phyloP scores from a whole-genome alignment of 2,797 vertebrate genomes.

The Kryptopterus vitreolus region DNA sequence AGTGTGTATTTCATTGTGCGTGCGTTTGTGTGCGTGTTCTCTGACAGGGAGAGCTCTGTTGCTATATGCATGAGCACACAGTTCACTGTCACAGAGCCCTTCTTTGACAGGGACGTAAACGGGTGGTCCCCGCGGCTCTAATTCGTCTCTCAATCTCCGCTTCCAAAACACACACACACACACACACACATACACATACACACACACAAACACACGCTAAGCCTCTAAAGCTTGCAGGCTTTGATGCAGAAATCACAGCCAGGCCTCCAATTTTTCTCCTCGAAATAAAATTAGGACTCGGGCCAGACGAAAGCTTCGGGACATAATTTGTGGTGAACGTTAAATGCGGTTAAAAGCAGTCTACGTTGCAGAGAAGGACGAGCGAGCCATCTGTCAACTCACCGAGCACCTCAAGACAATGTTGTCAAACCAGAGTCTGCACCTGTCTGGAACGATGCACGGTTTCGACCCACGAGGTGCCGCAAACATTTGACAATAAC shows the following conservation, averaged over 20 bases:
- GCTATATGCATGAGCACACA: constrained; percentile 37
- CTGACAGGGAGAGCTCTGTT: constrained; percentile 31
- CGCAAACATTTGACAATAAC: too few species aligned
- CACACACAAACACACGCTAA: constrained; percentile 29
- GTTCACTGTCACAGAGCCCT: constrained; percentile 38
- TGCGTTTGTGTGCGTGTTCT: neutral
- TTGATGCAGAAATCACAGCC: constrained; percentile 4
- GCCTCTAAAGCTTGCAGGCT: constrained; percentile 23
- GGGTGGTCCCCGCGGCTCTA: constrained; percentile 41
- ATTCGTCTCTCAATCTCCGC: constrained; percentile 48
- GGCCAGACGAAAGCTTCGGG: constrained; percentile 17
- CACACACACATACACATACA: too few species aligned
- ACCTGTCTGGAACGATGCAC: neutral
- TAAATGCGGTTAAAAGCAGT: constrained; percentile 1
- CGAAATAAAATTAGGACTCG: constrained; percentile 27
- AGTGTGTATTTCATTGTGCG: constrained; percentile 5
- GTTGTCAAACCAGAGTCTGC: neutral
- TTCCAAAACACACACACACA: constrained; percentile 34
- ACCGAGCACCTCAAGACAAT: neutral
- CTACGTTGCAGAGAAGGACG: neutral
- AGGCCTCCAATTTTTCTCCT: constrained; percentile 28
- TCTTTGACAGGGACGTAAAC: constrained; percentile 33
- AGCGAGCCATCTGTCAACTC: neutral
- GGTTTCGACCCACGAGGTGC: neutral
- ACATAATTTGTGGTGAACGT: neutral